Evolutionary conservation across 2,797 vertebrate species (phyloP).

Genomic region (Steatocranus sp.): DNA sequence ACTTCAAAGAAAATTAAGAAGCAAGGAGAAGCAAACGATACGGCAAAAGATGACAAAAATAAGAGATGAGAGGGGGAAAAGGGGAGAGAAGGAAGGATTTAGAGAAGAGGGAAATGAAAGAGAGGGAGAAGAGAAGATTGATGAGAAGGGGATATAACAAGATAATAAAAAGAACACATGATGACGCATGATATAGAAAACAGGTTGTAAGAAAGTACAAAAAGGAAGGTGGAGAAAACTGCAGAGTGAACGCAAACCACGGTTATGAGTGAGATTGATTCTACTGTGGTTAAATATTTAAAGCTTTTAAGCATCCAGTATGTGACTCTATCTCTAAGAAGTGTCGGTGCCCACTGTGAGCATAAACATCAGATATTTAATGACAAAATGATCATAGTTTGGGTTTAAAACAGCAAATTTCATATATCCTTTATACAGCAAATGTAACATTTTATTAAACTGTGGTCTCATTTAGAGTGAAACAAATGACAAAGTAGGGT

Average conservation of each 20-base stretch:
- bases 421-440: neutral
- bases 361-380: neutral
- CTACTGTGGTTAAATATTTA: neutral
- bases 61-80: neutral
- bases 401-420: neutral
- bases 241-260: neutral
- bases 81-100: neutral
- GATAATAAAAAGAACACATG: neutral
- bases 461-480: neutral
- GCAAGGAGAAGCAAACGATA: neutral
- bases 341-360: neutral
- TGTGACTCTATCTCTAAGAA: neutral
- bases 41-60: neutral
- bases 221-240: neutral
- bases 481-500: neutral
- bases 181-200: neutral
- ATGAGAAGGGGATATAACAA: neutral
- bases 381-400: neutral
- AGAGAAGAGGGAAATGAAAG: neutral
- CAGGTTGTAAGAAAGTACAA: neutral
- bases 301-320: neutral
- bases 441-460: neutral
- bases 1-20: neutral
- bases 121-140: neutral
- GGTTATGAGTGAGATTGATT: neutral